These are phyloP conservation scores for Penelope pileata DNA, from an alignment of 2,113 vertebrate genomes.

Conservation along the genomic window DNA sequence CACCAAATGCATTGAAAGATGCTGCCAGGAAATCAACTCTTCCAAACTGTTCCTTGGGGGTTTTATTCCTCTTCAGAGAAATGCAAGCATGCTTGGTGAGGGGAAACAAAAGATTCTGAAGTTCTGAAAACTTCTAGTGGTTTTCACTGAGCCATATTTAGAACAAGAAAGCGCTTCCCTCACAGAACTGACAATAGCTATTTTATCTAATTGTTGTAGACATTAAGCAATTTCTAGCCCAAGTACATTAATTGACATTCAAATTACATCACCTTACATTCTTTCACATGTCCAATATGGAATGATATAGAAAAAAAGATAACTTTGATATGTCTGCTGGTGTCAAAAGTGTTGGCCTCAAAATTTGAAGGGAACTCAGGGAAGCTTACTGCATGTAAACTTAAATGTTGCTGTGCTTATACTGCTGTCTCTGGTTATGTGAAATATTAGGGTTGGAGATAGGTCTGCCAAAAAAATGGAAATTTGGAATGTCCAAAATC, in stretches of 20 bases:
- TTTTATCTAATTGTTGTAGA: neutral
- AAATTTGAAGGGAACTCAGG: neutral
- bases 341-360: neutral
- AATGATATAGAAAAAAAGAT: neutral
- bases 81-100: neutral
- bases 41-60: accelerated
- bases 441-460: neutral
- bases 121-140: neutral
- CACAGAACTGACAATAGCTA: neutral
- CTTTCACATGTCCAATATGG: neutral
- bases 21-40: accelerated
- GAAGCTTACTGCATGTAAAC: neutral
- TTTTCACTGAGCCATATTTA: neutral
- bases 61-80: neutral
- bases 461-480: neutral
- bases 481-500: neutral
- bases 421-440: neutral
- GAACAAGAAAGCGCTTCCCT: neutral
- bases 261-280: neutral
- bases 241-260: neutral
- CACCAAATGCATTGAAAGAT: neutral
- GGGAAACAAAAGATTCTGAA: neutral
- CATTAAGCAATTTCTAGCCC: neutral
- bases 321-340: neutral
- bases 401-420: neutral